Base-by-base conservation (phyloP, 2,888 invertebrate species). In the Criorhina ranunculi region DNA sequence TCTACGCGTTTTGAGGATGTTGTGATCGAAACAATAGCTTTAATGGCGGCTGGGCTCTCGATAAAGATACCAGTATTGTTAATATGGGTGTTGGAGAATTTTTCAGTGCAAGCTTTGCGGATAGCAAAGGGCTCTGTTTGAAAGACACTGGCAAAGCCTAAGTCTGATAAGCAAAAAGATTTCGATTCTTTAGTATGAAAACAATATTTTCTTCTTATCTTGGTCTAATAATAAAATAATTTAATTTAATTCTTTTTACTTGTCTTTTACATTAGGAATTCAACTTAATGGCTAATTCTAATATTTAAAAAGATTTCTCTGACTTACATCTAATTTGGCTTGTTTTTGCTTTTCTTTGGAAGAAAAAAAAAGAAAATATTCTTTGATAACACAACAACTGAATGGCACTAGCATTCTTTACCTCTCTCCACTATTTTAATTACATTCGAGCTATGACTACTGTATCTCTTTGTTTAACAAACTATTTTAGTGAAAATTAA, bases 191-290 rank as follows among this genome's bases (percentile, higher is more conserved):
- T 29, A 31, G 9, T 11, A 51, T 24, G 1, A 33, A 51, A 51
- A 51, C 24, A 40, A 11, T 9, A 17, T 37, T 7, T 40, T 33
- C 0, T n/a, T 49, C 44, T 42, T 42, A 51, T 60, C 9, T 8
- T 66, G n/a, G 73, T 83, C 83, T 79, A 73, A 69, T 29, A 78
- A 42, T 83, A 83, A 79, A 83, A 83, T 83, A 83, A 83, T 78
- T 75, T 82, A 82, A 82, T 82, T 82, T 62, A 77, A 60, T 62
- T 72, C 66, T 72, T 78, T 79, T 70, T 59, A 64, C 24, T 69
- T 85, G 85, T 85, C 85, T 85, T 85, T 85, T 85, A 85, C 85
- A 85, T 76, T 73, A 85, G 85, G 85, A 85, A 85, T 85, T 80
- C 70, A 75, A 60, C 85, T 85, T 85, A 85, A 15, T 55, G 31